Evolutionary conservation across 23 tunicate genomes (phyloP), one percentile per base, ranked within the genome.

Genomic region (Clavelina lepadiformis): DNA sequence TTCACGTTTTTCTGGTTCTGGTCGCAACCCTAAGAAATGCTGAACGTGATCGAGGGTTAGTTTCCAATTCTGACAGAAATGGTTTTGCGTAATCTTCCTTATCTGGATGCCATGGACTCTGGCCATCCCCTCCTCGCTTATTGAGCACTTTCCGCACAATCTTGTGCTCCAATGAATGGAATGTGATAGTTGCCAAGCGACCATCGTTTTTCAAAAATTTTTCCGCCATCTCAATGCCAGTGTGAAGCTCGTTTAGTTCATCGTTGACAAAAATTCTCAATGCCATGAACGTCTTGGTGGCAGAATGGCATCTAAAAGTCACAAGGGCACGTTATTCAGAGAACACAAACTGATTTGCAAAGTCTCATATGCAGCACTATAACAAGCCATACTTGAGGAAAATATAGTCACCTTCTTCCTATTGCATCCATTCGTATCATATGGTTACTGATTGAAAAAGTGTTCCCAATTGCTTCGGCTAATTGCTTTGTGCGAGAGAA

Each of bases 201-300:
- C 89, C 97, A 13, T 59, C 82, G 38, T 69, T 32, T 2, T 46
- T 34, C 51, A 89, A 59, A 64, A 71, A 77, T 30, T 69, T 81
- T 47, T 76, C 88, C 6, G 75, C 82, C 23, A 69, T 61, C 20
- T 29, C 27, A 3, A 89, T 29, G 1, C 83, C 97, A 1, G 68
- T 38, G 32, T 69, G 44, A 0, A 89, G 73, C 47, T 89, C 89
- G 37, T 81, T 89, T 51, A 89, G 52, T 66, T 89, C 97, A 71
- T 89, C 82, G 38, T 89, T 89, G 44, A 89, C 83, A 31, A 81
- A 89, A 3, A 89, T 89, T 3, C 97, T 55, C 5, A 89, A 35
- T 6, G 97, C 97, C 83, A 89, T 72, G 71, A 89, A 89, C 6
- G 83, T 68, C 61, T 89, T 89, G 18, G 97, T 89, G 19, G 97